A percentile compares a stretch with the other conserved stretches of the same genome.
phyloP scores from a whole-genome alignment of 2,888 invertebrate genomes.

The Megaustenia siamemsis region DNA sequence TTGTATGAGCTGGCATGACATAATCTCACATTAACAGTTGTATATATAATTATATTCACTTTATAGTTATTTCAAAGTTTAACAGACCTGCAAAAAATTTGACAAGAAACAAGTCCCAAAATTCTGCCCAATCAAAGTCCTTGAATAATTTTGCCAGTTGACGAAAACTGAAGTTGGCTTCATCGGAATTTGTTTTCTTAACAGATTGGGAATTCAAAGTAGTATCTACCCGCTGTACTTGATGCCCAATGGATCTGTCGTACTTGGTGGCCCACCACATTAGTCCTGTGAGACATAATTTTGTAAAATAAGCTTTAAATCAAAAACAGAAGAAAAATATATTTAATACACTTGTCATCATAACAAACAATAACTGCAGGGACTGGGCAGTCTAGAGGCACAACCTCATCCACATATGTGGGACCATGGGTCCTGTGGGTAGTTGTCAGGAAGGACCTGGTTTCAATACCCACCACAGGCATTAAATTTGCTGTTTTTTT shows the following conservation, averaged over 20 bases:
- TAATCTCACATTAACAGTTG: not conserved
- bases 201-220: constrained; percentile 50
- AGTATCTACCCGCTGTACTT: not conserved
- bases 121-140: constrained; percentile 60
- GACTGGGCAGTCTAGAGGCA: too few species aligned
- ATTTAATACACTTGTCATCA: not conserved
- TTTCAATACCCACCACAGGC: too few species aligned
- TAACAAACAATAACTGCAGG: not conserved
- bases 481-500: too few species aligned
- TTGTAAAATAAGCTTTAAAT: too few species aligned
- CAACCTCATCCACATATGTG: too few species aligned
- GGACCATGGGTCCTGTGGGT: too few species aligned
- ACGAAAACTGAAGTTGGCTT: constrained; percentile 63
- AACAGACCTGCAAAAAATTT: constrained; percentile 71
- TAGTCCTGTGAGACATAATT: too few species aligned
- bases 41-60: not conserved
- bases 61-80: not conserved
- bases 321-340: not conserved
- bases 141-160: constrained; percentile 64
- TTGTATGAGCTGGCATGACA: not conserved
- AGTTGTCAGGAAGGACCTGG: too few species aligned
- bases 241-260: not conserved
- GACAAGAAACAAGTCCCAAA: constrained; percentile 78
- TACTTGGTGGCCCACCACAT: constrained; percentile 17
- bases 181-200: constrained; percentile 61